Percentiles rank a stretch among this genome's conserved stretches.
Evolutionary conservation across 2,888 invertebrate species (phyloP).

Genomic region (Dasysyrphus tricinctus): DNA sequence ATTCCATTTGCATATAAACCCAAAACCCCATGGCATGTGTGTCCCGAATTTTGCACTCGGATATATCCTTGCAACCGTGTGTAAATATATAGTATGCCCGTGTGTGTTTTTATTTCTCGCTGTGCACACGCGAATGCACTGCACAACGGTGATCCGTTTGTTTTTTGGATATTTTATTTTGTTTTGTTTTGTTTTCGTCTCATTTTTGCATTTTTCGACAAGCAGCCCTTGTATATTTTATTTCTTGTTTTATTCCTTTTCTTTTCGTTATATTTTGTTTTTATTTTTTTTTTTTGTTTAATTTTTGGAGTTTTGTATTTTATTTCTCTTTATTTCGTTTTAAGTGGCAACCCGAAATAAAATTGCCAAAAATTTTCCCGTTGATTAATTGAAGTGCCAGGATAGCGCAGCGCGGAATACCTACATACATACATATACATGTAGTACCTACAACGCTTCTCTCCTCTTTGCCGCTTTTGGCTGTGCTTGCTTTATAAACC

Average conservation of each 20-base stretch:
- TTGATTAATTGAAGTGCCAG: conserved; percentile 76
- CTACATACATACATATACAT: neutral
- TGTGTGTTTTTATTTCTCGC: conserved; percentile 61
- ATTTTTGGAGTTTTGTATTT: conserved; percentile 64
- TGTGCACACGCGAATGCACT: conserved; percentile 72
- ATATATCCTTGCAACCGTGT: conserved; percentile 63
- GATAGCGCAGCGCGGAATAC: conserved; percentile 63
- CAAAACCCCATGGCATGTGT: conserved; percentile 39
- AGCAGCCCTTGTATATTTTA: conserved; percentile 64
- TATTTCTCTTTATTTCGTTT: conserved; percentile 71
- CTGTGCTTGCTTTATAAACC: conserved; percentile 18
- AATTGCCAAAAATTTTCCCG: conserved; percentile 75
- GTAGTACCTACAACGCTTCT: neutral
- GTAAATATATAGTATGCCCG: neutral
- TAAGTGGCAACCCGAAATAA: conserved; percentile 74
- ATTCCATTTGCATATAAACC: conserved; percentile 64
- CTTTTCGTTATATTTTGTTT: conserved; percentile 26
- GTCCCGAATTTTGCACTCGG: conserved; percentile 60
- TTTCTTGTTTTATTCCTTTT: conserved; percentile 63
- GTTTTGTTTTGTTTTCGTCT: conserved; percentile 46
- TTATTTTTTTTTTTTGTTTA: conserved; percentile 25
- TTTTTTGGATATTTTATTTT: conserved; percentile 45
- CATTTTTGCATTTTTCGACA: conserved; percentile 67
- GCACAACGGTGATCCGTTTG: conserved; percentile 73
- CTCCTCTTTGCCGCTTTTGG: conserved; percentile 2